Evolutionary conservation across 2,113 vertebrate species (phyloP), one percentile per base, ranked within the genome.

Genomic region (Pandion haliaetus): DNA sequence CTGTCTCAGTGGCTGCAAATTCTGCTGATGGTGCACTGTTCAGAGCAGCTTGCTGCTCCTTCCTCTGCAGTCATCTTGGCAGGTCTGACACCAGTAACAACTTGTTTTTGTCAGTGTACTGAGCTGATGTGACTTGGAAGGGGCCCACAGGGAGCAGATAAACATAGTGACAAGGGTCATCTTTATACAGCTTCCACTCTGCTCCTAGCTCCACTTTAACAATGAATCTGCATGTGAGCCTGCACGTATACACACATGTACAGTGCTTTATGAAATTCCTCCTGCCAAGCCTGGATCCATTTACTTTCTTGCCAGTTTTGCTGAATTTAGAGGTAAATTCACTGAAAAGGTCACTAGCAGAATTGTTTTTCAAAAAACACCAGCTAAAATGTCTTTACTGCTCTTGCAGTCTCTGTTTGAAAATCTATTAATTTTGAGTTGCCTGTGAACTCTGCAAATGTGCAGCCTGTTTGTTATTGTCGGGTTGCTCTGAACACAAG

Each of bases 51-150:
- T 96, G 44, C 78, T 84, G 28, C 54, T 94, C 81, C 91, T 70
- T 82, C 58, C 62, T 91, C 81, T 93, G 74, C 91, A 90, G 74
- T 38, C 66, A 50, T 87, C 78, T 94, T 94, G 94, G 87, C 94
- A 97, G 74, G 50, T 73, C 84, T 97, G 93, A 96, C 91, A 94
- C 82, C 86, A 94, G 62, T 82, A 96, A 94, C 91, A 93, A 95
- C 91, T 97, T 95, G 81, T 54, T 97, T 95, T 95, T 96, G 81
- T 97, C 86, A 73, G 49, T 66, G 71, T 82, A 42, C 87, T 93
- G 87, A 97, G 89, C 55, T 26, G 34, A 47, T 95, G 82, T 95
- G 97, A 96, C 89, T 58, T 86, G 66, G 84, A 91, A 93, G 84
- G 38, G 54, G 61, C 87, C 84, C 82, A 90, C 58, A 70, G 81